Percentiles rank a stretch among this genome's conserved stretches.
phyloP scores from a whole-genome alignment of 2,888 invertebrate genomes.

The Venusia cambrica region DNA sequence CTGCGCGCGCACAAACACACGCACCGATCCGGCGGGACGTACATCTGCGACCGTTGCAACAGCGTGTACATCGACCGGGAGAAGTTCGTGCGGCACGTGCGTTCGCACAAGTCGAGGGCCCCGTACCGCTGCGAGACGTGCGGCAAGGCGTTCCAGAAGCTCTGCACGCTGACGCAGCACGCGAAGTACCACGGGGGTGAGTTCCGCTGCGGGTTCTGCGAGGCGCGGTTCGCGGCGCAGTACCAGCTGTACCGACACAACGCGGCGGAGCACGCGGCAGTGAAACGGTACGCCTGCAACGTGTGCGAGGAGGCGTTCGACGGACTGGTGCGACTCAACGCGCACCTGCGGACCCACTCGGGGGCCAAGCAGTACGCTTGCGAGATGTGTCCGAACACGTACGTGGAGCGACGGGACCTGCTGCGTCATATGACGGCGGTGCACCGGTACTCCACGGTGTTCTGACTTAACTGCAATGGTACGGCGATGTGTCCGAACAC shows the following conservation, averaged over 20 bases:
- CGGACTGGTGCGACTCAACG: conserved; percentile 5
- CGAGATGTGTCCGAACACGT: conserved; percentile 3
- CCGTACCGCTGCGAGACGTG: conserved; percentile 24
- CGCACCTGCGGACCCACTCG: conserved; percentile 3
- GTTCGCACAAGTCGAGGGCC: conserved; percentile 21
- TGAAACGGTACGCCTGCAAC: conserved; percentile 3
- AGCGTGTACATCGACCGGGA: conserved; percentile 1
- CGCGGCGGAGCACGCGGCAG: neutral
- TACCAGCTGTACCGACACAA: neutral
- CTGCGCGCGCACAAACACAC: neutral
- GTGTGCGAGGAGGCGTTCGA: conserved; percentile 1
- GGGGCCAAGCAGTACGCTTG: conserved; percentile 7
- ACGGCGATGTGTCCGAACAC: too few relatives aligned
- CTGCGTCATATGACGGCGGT: conserved; percentile 6
- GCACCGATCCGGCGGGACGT: neutral
- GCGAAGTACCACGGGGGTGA: neutral
- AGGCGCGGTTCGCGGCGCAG: neutral
- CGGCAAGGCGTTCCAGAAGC: conserved; percentile 1
- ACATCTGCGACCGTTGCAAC: conserved; percentile 2
- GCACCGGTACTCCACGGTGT: too few relatives aligned
- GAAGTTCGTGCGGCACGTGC: conserved; percentile 16
- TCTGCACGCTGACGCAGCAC: conserved; percentile 4
- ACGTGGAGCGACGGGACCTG: conserved; percentile 1
- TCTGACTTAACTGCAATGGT: too few relatives aligned
- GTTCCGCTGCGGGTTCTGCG: conserved; percentile 3